These are phyloP conservation scores for Arge pagana DNA, from an alignment of 2,888 invertebrate species.

Conservation along the genomic window DNA sequence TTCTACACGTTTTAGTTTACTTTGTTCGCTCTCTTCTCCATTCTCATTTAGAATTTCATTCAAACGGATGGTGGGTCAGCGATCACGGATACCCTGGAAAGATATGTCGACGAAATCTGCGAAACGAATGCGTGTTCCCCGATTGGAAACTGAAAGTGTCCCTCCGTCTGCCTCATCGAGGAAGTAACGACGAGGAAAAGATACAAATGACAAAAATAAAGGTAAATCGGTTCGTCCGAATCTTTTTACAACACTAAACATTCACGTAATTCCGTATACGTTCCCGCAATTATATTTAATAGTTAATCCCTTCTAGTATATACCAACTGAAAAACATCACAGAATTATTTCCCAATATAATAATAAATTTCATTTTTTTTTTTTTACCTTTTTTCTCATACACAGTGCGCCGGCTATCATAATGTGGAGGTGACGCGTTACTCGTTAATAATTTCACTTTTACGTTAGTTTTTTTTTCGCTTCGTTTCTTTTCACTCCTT, in stretches of 20 bases:
- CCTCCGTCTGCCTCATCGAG: no score
- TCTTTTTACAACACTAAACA: constrained; percentile 51
- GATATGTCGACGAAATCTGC: constrained; percentile 50
- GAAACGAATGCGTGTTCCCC: no score
- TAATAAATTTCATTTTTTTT: constrained; percentile 44
- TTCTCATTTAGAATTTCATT: constrained; percentile 1
- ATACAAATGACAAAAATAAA: no score
- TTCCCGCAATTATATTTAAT: constrained; percentile 29
- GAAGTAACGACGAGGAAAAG: no score
- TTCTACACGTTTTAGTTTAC: background rate
- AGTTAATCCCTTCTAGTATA: constrained; percentile 42
- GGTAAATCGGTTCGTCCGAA: no score
- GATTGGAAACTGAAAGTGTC: no score
- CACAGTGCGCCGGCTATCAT: constrained; percentile 39
- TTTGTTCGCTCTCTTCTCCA: constrained; percentile 21
- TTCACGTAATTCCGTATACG: constrained; percentile 55
- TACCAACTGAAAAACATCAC: constrained; percentile 57
- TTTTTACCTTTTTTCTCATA: constrained; percentile 17
- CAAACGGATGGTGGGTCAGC: no score
- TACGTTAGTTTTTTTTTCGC: constrained; percentile 24
- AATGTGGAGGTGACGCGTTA: constrained; percentile 42
- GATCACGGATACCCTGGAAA: constrained; percentile 53
- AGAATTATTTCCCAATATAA: constrained; percentile 55
- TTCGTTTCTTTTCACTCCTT: constrained; percentile 26
- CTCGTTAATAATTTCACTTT: constrained; percentile 21